phyloP scores from a whole-genome alignment of 2,113 vertebrate genomes.

The Gallinago paraguaiae region DNA sequence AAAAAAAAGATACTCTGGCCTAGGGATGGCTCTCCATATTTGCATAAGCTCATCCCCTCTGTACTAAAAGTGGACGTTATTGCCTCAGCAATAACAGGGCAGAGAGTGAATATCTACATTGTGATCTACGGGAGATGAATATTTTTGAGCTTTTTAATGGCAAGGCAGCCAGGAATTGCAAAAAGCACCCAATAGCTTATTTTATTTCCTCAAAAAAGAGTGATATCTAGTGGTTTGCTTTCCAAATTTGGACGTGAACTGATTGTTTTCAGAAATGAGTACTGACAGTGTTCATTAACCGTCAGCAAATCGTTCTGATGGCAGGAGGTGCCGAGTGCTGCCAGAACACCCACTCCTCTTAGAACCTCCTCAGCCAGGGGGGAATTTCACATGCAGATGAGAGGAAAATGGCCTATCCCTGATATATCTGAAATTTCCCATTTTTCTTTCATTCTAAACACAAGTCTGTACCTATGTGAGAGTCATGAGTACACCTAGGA shows the following conservation, averaged over 20 bases:
- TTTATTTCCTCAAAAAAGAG: not conserved
- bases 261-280: not conserved
- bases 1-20: not conserved
- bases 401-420: not conserved
- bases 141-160: not conserved
- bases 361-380: not conserved
- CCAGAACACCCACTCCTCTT: not conserved
- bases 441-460: not conserved
- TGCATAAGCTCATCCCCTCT: conserved; percentile 14
- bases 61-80: not conserved
- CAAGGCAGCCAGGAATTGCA: not conserved
- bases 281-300: not conserved
- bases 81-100: not conserved
- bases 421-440: not conserved
- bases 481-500: not conserved
- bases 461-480: not conserved
- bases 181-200: not conserved
- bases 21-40: not conserved
- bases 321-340: not conserved
- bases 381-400: not conserved
- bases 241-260: not conserved
- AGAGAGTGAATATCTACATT: not conserved
- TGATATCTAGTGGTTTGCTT: not conserved
- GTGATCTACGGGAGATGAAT: not conserved
- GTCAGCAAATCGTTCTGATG: not conserved